Evolutionary conservation across 1,140 invertebrate genomes (phyloP).

Genomic region (Aradophagus sp.): DNA sequence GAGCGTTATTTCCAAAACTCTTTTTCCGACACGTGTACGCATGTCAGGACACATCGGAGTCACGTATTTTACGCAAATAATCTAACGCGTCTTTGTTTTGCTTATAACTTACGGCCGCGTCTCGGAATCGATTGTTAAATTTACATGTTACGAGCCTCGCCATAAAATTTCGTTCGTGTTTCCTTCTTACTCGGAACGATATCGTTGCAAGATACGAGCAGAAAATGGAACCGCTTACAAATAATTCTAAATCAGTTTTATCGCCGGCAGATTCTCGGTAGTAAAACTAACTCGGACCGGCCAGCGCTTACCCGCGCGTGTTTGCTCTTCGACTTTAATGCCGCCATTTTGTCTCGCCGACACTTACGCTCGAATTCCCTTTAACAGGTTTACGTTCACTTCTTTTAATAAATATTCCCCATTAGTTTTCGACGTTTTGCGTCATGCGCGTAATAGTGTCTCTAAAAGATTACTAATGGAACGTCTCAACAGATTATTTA

Average conservation of each 20-base stretch:
- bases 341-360: constrained; percentile 14
- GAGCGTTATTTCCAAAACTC: constrained; percentile 24
- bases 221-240: constrained; percentile 45
- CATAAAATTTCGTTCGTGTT: constrained; percentile 43
- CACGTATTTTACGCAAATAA: constrained; percentile 53
- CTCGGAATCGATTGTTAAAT: constrained; percentile 52
- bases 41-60: constrained; percentile 42
- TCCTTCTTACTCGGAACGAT: constrained; percentile 54
- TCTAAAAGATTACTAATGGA: too few species aligned
- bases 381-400: too few species aligned
- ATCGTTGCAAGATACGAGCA: constrained; percentile 44
- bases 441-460: too few species aligned
- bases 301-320: background rate
- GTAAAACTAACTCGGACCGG: constrained; percentile 9
- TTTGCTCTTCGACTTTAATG: constrained; percentile 15
- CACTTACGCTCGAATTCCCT: too few species aligned
- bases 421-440: too few species aligned
- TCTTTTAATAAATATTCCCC: too few species aligned
- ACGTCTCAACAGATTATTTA: too few species aligned
- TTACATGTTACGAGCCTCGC: constrained; percentile 42
- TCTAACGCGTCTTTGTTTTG: constrained; percentile 25
- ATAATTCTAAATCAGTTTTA: constrained; percentile 49
- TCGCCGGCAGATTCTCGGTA: constrained; percentile 49
- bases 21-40: constrained; percentile 26
- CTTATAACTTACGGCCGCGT: constrained; percentile 38